Base-by-base conservation (phyloP, 2,797 vertebrate species). In the Oreortyx pictus region DNA sequence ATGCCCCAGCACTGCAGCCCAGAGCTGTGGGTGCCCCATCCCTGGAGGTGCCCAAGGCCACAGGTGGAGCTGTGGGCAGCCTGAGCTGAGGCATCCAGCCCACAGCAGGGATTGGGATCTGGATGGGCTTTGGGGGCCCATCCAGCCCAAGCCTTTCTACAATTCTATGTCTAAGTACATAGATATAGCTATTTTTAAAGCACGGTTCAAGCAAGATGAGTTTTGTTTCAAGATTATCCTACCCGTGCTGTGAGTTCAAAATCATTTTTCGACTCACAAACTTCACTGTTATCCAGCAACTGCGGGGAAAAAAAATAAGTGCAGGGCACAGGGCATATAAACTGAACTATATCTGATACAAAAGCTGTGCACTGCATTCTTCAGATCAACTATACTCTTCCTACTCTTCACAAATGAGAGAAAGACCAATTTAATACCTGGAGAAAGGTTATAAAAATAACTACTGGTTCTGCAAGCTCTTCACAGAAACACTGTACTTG, bases 301-400 rank as follows among this genome's bases (percentile, higher is more conserved):
- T 1, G 0, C 20, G 49, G 47, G 11, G 31, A 7, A 50, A 74
- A 78, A 71, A 13, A 1, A 20, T 3, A 44, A 64, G 5, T 5
- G 43, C 19, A 50, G 57, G 35, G 37, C n/a, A 76, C 23, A 24
- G 16, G 64, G 17, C 10, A 15, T 0, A 54, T 0, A 6, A 59
- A 7, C 16, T 23, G 46, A 72, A 33, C 17, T 24, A 4, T 4
- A 15, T 35, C 56, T 68, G 64, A 43, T n/a, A 37, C 35, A 76
- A 41, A 52, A 61, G 46, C 50, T 29, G 9, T 23, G 23, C 7
- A 14, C 7, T 52, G 73, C 54, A 33, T 13, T 59, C 0, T 6
- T 20, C n/a, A 49, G 35, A 50, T 35, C 9, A 13, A 5, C 57
- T 54, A 52, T 13, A 16, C 12, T 67, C 16, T 41, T 27, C 5